Evolutionary conservation across 2,113 vertebrate species (phyloP).

Genomic region (Anser cygnoides): DNA sequence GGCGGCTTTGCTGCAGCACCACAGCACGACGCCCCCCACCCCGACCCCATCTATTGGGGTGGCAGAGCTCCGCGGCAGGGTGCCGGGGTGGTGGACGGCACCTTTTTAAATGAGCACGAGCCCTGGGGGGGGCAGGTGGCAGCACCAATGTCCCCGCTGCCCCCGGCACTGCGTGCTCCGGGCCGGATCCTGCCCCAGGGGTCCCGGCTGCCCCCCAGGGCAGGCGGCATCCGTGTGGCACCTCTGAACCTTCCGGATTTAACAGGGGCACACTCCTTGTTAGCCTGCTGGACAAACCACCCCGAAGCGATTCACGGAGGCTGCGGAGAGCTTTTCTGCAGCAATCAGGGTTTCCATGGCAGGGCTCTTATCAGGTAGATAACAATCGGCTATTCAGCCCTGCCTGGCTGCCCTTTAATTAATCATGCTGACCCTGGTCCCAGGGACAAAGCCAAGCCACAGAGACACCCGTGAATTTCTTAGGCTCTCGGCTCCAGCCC

Average conservation of each 20-base stretch:
- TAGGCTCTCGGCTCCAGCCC: neutral
- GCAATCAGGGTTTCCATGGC: neutral
- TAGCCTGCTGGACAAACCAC: neutral
- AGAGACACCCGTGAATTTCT: neutral
- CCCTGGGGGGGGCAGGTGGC: too few species aligned
- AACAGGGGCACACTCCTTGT: neutral
- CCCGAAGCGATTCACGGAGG: neutral
- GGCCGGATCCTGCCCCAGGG: too few species aligned
- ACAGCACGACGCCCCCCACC: neutral
- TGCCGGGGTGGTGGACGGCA: neutral
- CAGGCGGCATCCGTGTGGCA: rapidly evolving
- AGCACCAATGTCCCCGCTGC: too few species aligned
- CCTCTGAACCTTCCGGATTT: neutral
- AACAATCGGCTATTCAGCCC: neutral
- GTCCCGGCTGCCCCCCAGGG: neutral
- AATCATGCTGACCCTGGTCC: neutral
- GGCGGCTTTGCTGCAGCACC: neutral
- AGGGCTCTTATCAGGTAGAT: neutral
- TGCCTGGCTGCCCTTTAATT: neutral
- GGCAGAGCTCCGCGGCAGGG: slow-evolving; percentile 14
- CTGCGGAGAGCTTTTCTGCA: neutral
- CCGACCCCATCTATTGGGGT: neutral
- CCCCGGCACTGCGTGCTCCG: neutral
- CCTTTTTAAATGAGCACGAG: too few species aligned
- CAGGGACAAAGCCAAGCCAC: neutral